Base-by-base conservation (phyloP, 1,140 invertebrate genomes). In the Ridgeia piscesae region DNA sequence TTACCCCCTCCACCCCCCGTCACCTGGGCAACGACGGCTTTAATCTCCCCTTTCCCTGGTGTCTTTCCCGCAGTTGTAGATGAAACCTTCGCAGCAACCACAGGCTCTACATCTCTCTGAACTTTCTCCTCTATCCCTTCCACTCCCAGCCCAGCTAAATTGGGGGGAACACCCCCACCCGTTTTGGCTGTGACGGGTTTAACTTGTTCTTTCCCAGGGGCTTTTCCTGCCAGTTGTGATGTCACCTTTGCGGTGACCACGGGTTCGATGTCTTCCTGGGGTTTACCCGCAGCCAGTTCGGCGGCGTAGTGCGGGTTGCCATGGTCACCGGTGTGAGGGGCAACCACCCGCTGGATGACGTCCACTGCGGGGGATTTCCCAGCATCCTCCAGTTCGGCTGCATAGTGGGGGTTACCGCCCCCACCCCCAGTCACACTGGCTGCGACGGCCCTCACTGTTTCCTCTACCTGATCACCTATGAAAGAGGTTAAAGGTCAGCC, bases 251-350 rank as follows among this genome's bases (percentile, higher is more conserved):
- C 89, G 33, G 35, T n/a, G 17, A 42, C 17, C 35, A 77, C 58
- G 27, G 58, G 58, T 77, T 77, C 17, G 17, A 77, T 31, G 58
- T 77, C 58, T 77, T 77, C 27, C 14, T 77, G 58, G 58, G 0
- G 58, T 77, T 77, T 77, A 77, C 35, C 91, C 48, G 34, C 48
- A 21, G n/a, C 91, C 33, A 91, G 42, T 35, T 91, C 91, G 17
- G 34, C 48, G 11, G 91, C 91, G 34, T 91, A 91, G 91, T 91
- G 42, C 1, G 91, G 91, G 34, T 91, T 91, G 11, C 91, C 91
- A 42, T 35, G 34, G 48, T 91, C 34, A 21, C 91, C 91, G 27
- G 91, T 91, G 33, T 2, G 21, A 35, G 35, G 8, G 42, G 91
- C 91, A 1, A 58, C 34, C 6, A 91, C 91, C 14, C 14, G 34